Evolutionary conservation across 2,888 invertebrate species (phyloP).

Genomic region (Tetrapedia diversipes): DNA sequence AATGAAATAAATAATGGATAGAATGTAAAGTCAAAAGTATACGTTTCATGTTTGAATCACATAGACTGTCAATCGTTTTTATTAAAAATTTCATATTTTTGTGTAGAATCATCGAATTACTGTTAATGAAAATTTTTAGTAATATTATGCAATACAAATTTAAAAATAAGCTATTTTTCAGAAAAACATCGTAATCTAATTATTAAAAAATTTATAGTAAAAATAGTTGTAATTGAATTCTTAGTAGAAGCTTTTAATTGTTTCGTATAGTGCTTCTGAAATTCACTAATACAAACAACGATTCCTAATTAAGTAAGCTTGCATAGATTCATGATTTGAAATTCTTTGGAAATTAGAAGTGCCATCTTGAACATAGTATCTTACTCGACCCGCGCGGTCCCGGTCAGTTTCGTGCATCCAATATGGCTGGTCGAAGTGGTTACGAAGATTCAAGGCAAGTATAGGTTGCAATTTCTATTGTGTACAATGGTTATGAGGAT

Average conservation of each 20-base stretch:
- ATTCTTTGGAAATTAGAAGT: constrained; percentile 53
- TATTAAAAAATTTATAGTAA: constrained; percentile 6
- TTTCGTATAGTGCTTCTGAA: not conserved
- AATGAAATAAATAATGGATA: constrained; percentile 15
- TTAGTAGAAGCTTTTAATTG: not conserved
- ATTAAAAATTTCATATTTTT: constrained; percentile 25
- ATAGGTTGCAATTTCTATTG: constrained; percentile 65
- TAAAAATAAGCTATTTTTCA: constrained; percentile 22
- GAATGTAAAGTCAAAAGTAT: constrained; percentile 20
- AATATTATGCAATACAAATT: constrained; percentile 4
- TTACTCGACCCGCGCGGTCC: constrained; percentile 76
- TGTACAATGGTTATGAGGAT: constrained; percentile 29
- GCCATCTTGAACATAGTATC: constrained; percentile 72
- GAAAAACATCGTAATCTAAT: not conserved
- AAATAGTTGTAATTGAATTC: not conserved
- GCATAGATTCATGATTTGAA: constrained; percentile 38
- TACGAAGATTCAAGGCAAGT: constrained; percentile 93
- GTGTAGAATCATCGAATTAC: constrained; percentile 14
- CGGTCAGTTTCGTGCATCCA: constrained; percentile 84
- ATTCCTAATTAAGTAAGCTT: not conserved
- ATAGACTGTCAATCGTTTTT: constrained; percentile 33
- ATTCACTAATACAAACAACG: not conserved
- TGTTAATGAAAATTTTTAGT: constrained; percentile 28
- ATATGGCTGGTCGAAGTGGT: constrained; percentile 95
- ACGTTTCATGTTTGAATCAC: constrained; percentile 14